Base-by-base conservation (phyloP, 2,888 invertebrate species). In the Melanostoma scalare region DNA sequence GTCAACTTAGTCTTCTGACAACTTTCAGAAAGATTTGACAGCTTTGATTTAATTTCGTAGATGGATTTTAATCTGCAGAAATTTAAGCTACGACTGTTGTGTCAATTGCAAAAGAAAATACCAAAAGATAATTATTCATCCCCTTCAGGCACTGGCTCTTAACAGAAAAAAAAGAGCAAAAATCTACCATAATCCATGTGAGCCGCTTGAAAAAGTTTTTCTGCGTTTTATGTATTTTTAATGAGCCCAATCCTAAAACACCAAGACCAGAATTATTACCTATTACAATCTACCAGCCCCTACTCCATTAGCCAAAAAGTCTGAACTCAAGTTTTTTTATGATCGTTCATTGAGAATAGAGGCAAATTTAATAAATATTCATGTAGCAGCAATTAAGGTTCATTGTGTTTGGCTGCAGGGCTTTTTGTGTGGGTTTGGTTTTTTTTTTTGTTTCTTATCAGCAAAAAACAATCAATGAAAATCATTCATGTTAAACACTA, bases 321-420 rank as follows among this genome's bases (percentile, higher is more conserved):
- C 42, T 61, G 35, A 44, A 40, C 61, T 33, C 53, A 53, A 53
- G 68, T 72, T 56, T 48, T 67, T 71, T 72, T 63, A 77, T 73
- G 52, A 46, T 56, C 33, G 61, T 65, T 71, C 65, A 46, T 71
- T 71, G 44, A 48, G 65, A 71, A 38, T 73, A 52, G 56, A 48
- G 44, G 40, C 48, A 36, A 77, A 69, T 60, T 78, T 73, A 73
- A 82, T 82, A 69, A 82, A 82, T 82, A 82, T 82, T 78, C 78
- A 82, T 78, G 82, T 69, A 9, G 20, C 20, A 78, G 68, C 73
- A 78, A 78, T 76, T 76, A 81, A 72, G 36, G 44, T 46, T 31
- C 8, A 52, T 55, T 55, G 38, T 48, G 10, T 61, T 46, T 60
- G 8, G 33, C n/a, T 60, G 5, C 3, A 4, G 30, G 38, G 31